Evolutionary conservation across 2,797 vertebrate species (phyloP).

Genomic region (Gobio occitaniae): DNA sequence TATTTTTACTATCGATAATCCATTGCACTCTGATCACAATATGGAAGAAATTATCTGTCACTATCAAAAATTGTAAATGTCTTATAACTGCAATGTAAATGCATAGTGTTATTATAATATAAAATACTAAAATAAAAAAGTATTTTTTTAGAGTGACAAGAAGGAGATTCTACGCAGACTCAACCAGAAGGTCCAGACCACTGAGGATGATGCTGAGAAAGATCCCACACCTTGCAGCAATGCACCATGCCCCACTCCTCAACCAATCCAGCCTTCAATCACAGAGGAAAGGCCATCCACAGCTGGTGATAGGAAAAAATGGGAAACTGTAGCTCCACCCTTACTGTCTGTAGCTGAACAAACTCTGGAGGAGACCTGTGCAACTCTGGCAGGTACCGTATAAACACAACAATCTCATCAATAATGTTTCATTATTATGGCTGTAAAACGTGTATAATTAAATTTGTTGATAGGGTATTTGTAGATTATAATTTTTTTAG

Average conservation of each 20-base stretch:
- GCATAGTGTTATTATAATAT: too few relatives aligned
- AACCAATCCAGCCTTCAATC: constrained; percentile 48
- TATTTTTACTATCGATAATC: too few relatives aligned
- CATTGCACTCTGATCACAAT: too few relatives aligned
- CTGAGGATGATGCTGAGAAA: constrained; percentile 65
- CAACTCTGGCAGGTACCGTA: constrained; percentile 54
- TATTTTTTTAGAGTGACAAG: constrained; percentile 82
- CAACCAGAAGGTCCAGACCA: constrained; percentile 87
- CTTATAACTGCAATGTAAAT: too few relatives aligned
- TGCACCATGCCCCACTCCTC: constrained; percentile 46
- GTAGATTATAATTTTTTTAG: not conserved
- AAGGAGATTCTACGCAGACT: constrained; percentile 90
- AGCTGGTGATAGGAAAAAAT: constrained; percentile 88
- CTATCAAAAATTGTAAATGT: too few relatives aligned
- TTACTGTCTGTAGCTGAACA: constrained; percentile 83
- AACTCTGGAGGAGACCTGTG: constrained; percentile 82
- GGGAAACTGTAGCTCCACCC: constrained; percentile 84
- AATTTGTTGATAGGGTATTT: not conserved
- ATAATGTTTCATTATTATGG: not conserved
- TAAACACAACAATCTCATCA: not conserved
- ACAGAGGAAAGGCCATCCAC: constrained; percentile 68
- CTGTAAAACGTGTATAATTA: not conserved
- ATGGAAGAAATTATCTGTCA: too few relatives aligned
- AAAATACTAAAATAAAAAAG: too few relatives aligned
- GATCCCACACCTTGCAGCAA: constrained; percentile 38